A percentile compares a stretch with the other conserved stretches of the same genome.
Conservation (phyloP, 2,797 vertebrate species). For the Macropodus opercularis region DNA sequence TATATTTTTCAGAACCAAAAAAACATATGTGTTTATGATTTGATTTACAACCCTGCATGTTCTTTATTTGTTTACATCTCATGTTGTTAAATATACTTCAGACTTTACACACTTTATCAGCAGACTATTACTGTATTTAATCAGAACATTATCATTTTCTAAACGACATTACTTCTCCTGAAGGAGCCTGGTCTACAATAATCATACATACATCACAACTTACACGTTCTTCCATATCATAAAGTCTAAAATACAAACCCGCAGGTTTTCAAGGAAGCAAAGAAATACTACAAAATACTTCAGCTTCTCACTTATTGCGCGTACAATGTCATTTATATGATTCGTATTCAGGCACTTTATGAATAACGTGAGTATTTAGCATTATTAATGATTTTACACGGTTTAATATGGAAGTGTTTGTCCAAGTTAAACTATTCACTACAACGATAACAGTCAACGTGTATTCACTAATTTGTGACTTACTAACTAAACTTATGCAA, state of each 20-base stretch:
- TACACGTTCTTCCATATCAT: too few relatives aligned
- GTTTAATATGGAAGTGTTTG: background rate
- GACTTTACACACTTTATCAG: background rate
- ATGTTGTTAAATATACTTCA: background rate
- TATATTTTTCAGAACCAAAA: slow-evolving; percentile 35
- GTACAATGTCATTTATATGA: too few relatives aligned
- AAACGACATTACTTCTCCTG: background rate
- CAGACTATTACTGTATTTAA: background rate
- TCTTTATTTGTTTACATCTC: background rate
- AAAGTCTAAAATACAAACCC: background rate
- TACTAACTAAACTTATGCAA: background rate
- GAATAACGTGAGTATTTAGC: too few relatives aligned
- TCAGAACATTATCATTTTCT: slow-evolving; percentile 2
- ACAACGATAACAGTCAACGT: background rate
- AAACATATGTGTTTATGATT: slow-evolving; percentile 9
- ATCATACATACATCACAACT: background rate
- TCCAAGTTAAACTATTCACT: background rate
- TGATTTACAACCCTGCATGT: slow-evolving; percentile 9
- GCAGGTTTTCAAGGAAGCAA: too few relatives aligned
- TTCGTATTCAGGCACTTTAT: too few relatives aligned
- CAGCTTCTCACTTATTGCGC: too few relatives aligned
- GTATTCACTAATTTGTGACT: background rate
- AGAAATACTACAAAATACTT: too few relatives aligned
- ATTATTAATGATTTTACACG: too few relatives aligned
- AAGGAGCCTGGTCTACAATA: background rate